phyloP scores from a whole-genome alignment of 2,113 vertebrate species.

The Protomyctophum bolini region DNA sequence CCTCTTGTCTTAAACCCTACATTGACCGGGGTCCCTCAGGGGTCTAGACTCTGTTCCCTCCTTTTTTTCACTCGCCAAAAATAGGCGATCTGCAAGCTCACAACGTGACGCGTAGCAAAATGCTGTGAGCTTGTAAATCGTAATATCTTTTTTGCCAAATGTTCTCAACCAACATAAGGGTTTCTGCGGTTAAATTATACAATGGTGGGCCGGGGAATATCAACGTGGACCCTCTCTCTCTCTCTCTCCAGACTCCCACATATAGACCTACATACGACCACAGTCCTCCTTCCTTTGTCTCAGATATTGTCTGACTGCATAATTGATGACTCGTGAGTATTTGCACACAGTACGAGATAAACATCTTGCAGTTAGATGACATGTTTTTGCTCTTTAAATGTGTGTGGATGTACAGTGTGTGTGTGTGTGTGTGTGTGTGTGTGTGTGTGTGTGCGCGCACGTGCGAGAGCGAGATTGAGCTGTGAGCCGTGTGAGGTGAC shows the following conservation, averaged over 20 bases:
- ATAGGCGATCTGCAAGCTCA: too few species aligned
- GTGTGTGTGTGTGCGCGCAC: background rate
- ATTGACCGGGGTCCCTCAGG: too few species aligned
- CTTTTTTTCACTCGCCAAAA: too few species aligned
- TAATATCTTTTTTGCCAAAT: too few species aligned
- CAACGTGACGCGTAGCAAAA: too few species aligned
- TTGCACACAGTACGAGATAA: slow-evolving; percentile 81
- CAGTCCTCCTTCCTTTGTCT: slow-evolving; percentile 6
- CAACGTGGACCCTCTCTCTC: background rate
- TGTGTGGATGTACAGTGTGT: background rate
- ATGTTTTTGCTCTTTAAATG: slow-evolving; percentile 92
- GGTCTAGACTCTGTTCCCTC: too few species aligned
- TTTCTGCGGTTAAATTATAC: too few species aligned
- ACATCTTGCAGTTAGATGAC: slow-evolving; percentile 88
- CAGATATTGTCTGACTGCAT: slow-evolving; percentile 68
- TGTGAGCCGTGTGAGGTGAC: background rate
- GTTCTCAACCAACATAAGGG: too few species aligned
- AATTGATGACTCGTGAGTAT: slow-evolving; percentile 79
- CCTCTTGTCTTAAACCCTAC: too few species aligned
- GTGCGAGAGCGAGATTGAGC: background rate
- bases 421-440: slow-evolving; percentile 15
- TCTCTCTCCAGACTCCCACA: background rate
- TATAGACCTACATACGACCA: background rate
- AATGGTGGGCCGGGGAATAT: too few species aligned
- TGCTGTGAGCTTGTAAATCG: too few species aligned